These are phyloP conservation scores for Typhlichthys subterraneus DNA, from an alignment of 2,797 vertebrate species.

Conservation along the genomic window DNA sequence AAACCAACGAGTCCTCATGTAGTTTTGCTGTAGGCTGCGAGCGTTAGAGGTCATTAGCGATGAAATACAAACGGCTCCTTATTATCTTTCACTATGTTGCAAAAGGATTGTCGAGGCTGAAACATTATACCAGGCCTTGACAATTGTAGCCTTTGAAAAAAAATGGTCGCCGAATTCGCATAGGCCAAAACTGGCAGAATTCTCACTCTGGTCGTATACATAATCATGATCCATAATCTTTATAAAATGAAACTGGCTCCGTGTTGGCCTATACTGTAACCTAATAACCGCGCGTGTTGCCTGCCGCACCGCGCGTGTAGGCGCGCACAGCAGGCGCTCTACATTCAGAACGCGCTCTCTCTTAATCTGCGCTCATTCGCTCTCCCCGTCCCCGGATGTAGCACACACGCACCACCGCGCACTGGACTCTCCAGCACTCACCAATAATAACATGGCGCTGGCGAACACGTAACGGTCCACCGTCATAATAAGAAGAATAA, in stretches of 20 bases:
- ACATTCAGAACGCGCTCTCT: constrained; percentile 35
- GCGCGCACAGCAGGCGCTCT: constrained; percentile 75
- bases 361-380: constrained; percentile 63
- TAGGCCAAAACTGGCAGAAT: too few species aligned
- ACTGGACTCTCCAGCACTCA: constrained; percentile 56
- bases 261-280: neutral
- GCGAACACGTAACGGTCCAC: constrained; percentile 73
- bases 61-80: too few species aligned
- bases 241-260: neutral
- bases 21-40: too few species aligned
- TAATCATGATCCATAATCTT: too few species aligned
- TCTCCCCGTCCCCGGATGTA: constrained; percentile 79
- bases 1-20: too few species aligned
- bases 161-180: too few species aligned
- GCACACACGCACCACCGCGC: constrained; percentile 64
- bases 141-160: too few species aligned
- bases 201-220: too few species aligned
- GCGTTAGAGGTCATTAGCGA: too few species aligned
- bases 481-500: constrained; percentile 27
- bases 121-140: too few species aligned
- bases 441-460: constrained; percentile 81
- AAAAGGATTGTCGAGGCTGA: too few species aligned
- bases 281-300: neutral
- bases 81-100: too few species aligned
- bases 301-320: neutral